Evolutionary conservation across 1,140 invertebrate genomes (phyloP).

Genomic region (Araneus ventricosus): DNA sequence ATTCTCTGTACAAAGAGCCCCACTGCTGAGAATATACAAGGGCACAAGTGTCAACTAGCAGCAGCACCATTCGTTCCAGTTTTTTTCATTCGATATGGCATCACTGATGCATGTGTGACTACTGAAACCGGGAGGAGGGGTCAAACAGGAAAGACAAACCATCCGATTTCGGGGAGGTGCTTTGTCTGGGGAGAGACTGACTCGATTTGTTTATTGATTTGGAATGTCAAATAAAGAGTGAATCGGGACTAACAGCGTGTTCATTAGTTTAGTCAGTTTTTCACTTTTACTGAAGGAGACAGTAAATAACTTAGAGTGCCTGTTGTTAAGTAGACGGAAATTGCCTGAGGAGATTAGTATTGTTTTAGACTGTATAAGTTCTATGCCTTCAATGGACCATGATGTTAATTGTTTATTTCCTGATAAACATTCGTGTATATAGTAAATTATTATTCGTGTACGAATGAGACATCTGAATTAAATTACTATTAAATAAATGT

Average conservation of each 20-base stretch:
- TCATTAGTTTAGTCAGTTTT: slow-evolving; percentile 11
- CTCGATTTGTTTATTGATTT: slow-evolving; percentile 52
- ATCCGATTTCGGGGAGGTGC: background rate
- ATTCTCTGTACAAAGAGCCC: slow-evolving; percentile 2
- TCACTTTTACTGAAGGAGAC: background rate
- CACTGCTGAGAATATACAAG: slow-evolving; percentile 9
- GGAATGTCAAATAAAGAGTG: slow-evolving; percentile 22
- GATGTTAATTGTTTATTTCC: too few relatives aligned
- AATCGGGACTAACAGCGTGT: background rate
- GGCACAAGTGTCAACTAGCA: slow-evolving; percentile 35
- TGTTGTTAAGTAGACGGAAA: too few relatives aligned
- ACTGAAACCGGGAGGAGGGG: background rate
- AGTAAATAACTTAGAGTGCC: background rate
- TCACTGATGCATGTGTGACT: slow-evolving; percentile 42
- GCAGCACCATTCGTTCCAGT: background rate
- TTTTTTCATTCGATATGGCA: slow-evolving; percentile 56
- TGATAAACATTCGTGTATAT: too few relatives aligned
- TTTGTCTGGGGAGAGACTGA: background rate
- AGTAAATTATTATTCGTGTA: too few relatives aligned
- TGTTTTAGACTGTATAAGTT: too few relatives aligned
- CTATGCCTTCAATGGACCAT: too few relatives aligned
- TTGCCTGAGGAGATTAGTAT: too few relatives aligned
- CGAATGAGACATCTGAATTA: too few relatives aligned
- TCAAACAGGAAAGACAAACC: slow-evolving; percentile 51
- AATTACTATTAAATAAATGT: too few relatives aligned